Evolutionary conservation across 2,113 vertebrate species (phyloP), one percentile per base, ranked within the genome.

Genomic region (Actenoides lindsayi): DNA sequence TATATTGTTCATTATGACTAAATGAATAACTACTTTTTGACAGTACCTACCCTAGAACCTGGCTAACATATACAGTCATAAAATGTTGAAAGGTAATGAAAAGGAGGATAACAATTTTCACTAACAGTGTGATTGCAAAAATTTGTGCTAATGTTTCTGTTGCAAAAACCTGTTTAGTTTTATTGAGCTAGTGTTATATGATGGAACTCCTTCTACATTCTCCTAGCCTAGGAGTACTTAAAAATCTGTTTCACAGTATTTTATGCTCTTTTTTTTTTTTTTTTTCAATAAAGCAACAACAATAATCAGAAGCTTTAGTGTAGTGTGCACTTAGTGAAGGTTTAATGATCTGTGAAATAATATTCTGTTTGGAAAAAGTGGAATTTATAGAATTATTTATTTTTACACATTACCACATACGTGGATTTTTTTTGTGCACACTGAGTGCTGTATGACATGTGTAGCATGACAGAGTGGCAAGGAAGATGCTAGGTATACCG

Each of bases 51-150:
- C 46, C 50, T 67, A 63, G 81, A 83, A 62, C 9, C 7, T 41
- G 20, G 17, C 8, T 69, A 33, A 37, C 2, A 7, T 30, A 11
- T 18, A n/a, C 41, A 57, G 18, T 51, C 35, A 16, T 57, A 94
- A 95, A 95, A 83, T 78, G 67, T 39, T 74, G 23, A 53, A 15
- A 67, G 83, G 37, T 23, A 90, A 33, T 59, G 77, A 71, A 44
- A 81, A 73, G 37, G 63, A 89, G 27, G 44, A 73, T 62, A 64
- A 30, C 39, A 69, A 53, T 84, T 88, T 64, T 87, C 73, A 70
- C 54, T 76, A 76, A 48, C 51, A 51, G 17, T 65, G 7, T 44
- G 39, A n/a, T 71, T 50, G 13, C 41, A 89, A 65, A 48, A 62
- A 81, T 68, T 59, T n/a, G 16, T 73, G 19, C 39, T 86, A 62